These are phyloP conservation scores for Ornithoptera priamus DNA, from an alignment of 2,888 invertebrate species.

Conservation along the genomic window DNA sequence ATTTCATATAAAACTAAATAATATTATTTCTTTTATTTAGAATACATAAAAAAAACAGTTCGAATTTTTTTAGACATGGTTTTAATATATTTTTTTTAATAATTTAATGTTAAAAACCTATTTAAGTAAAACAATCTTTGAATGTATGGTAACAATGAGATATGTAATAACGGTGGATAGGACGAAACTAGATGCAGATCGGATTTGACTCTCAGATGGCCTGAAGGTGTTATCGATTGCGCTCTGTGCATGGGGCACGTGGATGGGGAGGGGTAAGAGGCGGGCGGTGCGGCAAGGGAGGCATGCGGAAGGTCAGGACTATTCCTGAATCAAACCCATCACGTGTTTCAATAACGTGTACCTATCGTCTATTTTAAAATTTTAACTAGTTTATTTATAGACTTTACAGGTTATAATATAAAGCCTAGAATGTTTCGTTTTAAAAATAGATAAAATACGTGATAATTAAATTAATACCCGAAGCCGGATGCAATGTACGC, in stretches of 20 bases:
- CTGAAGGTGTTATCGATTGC: conserved; percentile 61
- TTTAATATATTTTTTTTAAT: no score
- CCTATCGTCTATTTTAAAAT: conserved; percentile 31
- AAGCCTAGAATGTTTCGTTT: neutral
- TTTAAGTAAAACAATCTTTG: no score
- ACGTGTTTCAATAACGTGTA: conserved; percentile 38
- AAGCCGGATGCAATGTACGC: neutral
- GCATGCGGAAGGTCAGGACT: conserved; percentile 64
- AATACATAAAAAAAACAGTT: no score
- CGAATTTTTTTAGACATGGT: no score
- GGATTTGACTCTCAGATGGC: conserved; percentile 40
- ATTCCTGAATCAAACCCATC: conserved; percentile 35
- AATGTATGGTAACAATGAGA: neutral
- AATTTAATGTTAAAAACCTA: no score
- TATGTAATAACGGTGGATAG: neutral
- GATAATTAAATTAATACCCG: conserved; percentile 26
- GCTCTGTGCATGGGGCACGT: conserved; percentile 40
- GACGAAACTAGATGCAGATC: conserved; percentile 35
- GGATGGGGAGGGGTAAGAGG: conserved; percentile 50
- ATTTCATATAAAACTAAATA: neutral
- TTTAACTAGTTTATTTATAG: neutral
- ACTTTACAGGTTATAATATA: neutral
- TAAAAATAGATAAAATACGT: neutral
- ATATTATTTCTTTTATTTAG: no score
- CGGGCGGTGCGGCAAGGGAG: conserved; percentile 36